phyloP scores from a whole-genome alignment of 2,888 invertebrate species.

The Lagria hirta region DNA sequence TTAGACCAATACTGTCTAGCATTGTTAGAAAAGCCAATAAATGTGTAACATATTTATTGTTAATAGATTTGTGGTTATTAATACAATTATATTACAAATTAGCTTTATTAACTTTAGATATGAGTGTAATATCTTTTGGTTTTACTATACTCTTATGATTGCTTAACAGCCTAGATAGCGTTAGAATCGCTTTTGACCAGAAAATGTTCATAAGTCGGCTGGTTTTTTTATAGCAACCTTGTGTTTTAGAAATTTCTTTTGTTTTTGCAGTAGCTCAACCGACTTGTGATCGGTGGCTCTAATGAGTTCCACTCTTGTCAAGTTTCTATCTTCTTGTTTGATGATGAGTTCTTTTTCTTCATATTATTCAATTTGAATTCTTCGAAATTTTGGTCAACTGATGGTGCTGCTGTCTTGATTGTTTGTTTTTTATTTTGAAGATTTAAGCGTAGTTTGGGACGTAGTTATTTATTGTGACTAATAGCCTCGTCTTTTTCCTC shows the following conservation, averaged over 20 bases:
- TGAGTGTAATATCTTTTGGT: slow-evolving; percentile 76
- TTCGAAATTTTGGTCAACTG: slow-evolving; percentile 75
- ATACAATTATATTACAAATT: slow-evolving; percentile 55
- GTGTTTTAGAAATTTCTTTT: slow-evolving; percentile 51
- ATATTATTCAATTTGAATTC: slow-evolving; percentile 76
- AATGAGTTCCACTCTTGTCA: slow-evolving; percentile 43
- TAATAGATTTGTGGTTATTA: too few relatives aligned
- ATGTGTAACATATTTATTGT: too few relatives aligned
- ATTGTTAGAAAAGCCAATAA: too few relatives aligned
- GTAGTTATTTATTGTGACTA: slow-evolving; percentile 52
- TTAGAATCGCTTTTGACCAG: slow-evolving; percentile 76
- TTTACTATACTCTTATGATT: slow-evolving; percentile 77
- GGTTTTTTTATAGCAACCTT: slow-evolving; percentile 33
- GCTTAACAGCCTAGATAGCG: slow-evolving; percentile 66
- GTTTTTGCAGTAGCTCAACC: slow-evolving; percentile 47
- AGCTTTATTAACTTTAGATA: slow-evolving; percentile 64
- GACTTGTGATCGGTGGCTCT: slow-evolving; percentile 40
- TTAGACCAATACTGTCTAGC: too few relatives aligned
- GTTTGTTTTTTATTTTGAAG: slow-evolving; percentile 54
- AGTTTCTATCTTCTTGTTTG: slow-evolving; percentile 13
- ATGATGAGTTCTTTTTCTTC: slow-evolving; percentile 25
- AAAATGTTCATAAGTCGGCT: slow-evolving; percentile 71
- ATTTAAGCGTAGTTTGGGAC: slow-evolving; percentile 53
- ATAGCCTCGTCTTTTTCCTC: slow-evolving; percentile 45
- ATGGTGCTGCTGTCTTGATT: slow-evolving; percentile 62